Base-by-base conservation (phyloP, 1,140 invertebrate genomes). In the Euschistus heros region DNA sequence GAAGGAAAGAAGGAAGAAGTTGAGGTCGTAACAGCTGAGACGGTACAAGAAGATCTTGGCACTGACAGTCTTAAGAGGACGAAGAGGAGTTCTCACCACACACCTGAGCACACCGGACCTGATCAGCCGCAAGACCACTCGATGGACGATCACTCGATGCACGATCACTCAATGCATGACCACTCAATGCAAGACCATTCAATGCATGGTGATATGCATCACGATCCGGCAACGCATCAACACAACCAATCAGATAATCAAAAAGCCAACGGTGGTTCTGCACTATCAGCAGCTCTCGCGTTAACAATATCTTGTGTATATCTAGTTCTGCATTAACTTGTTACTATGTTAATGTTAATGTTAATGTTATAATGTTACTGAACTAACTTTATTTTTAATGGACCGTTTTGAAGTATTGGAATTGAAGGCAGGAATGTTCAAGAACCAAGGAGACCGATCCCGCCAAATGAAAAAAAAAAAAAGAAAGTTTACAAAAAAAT, bases 1-100 rank as follows among this genome's bases (percentile, higher is more conserved):
- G 60, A 17, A 27, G 27, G 14, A 13, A 50, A 61, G 60, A 65
- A 71, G 63, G 63, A 67, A 52, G 26, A 68, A 67, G 33, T 55
- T 54, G 62, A 68, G 33, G 59, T 63, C n/a, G 57, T 55, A 37
- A 67, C 42, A 37, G 62, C 57, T n/a, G 24, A 33, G 42, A 59
- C n/a, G 17, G 60, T 46, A 20, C 57, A 50, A 64, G 50, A 61
- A 37, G 47, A 67, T 0, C 6, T 72, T 57, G 26, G 46, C 72
- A 7, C 70, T 59, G 10, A 63, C 68, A 8, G 60, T 71, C 3
- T 55, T 65, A 68, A 66, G 15, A 73, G 76, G 66, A 64, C 69
- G 0, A 78, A 73, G 64, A 72, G 76, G 52, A 73, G 74, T 0
- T 44, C 74, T 0, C 67, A 76, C 26, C 71, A 76, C 24, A 70